A percentile compares a stretch with the other conserved stretches of the same genome.
Evolutionary conservation across 2,797 vertebrate genomes (phyloP).

Genomic region (Sarcoramphus papa): DNA sequence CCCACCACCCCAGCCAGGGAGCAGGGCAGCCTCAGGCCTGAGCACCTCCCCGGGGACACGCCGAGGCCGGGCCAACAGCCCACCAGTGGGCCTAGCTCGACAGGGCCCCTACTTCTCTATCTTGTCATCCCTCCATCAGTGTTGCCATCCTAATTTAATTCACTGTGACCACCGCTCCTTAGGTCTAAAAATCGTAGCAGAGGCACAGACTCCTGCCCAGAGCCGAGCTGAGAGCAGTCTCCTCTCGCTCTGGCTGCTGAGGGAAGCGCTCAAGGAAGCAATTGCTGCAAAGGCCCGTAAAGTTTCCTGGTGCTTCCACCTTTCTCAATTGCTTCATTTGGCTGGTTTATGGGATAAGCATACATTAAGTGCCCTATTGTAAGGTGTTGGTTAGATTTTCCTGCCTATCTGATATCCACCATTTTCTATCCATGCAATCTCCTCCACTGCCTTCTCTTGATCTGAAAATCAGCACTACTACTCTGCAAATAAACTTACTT

Average conservation of each 20-base stretch:
- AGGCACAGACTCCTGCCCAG: background rate
- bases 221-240: accelerated
- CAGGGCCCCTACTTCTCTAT: background rate
- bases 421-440: accelerated
- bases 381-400: background rate
- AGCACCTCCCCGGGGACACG: background rate
- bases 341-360: background rate
- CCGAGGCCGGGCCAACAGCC: background rate
- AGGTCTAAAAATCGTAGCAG: accelerated
- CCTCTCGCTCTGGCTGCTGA: accelerated
- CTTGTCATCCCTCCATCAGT: background rate
- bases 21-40: background rate
- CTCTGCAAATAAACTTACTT: background rate
- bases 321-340: accelerated
- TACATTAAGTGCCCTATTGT: accelerated
- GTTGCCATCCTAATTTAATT: background rate
- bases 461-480: accelerated
- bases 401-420: background rate
- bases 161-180: accelerated
- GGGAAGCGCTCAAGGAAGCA: accelerated
- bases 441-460: background rate
- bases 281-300: accelerated
- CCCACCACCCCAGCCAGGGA: background rate
- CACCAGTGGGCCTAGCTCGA: background rate
- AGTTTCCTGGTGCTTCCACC: accelerated